phyloP scores from a whole-genome alignment of 2,888 invertebrate genomes.

The Lamellibrachia columna region DNA sequence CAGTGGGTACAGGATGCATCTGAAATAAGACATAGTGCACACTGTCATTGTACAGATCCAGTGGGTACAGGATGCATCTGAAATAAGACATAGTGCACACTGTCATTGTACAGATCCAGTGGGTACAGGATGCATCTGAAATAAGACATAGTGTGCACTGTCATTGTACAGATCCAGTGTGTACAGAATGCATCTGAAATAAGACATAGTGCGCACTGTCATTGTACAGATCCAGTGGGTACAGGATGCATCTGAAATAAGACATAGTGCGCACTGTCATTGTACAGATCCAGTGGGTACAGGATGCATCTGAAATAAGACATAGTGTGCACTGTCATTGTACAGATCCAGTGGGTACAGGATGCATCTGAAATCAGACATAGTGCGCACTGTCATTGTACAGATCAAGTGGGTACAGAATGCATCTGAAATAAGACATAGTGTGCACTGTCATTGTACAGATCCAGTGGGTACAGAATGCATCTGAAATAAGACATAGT shows the following conservation, averaged over 20 bases:
- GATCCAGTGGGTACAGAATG: not conserved
- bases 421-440: no score
- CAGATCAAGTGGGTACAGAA: no score
- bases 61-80: not conserved
- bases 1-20: no score
- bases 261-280: no score
- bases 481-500: not conserved
- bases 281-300: constrained; percentile 87
- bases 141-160: constrained; percentile 83
- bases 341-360: not conserved
- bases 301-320: constrained; percentile 78
- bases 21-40: constrained; percentile 69
- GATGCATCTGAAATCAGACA: no score
- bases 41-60: constrained; percentile 75
- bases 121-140: not conserved
- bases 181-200: not conserved
- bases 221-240: constrained; percentile 41
- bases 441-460: constrained; percentile 82
- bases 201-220: constrained; percentile 81
- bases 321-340: not conserved
- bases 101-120: not conserved
- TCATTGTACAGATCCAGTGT: constrained; percentile 71
- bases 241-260: no score
- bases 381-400: no score
- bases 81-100: not conserved